Conservation (phyloP, 2,888 invertebrate species). For the Ptycholaimellus sp. region DNA sequence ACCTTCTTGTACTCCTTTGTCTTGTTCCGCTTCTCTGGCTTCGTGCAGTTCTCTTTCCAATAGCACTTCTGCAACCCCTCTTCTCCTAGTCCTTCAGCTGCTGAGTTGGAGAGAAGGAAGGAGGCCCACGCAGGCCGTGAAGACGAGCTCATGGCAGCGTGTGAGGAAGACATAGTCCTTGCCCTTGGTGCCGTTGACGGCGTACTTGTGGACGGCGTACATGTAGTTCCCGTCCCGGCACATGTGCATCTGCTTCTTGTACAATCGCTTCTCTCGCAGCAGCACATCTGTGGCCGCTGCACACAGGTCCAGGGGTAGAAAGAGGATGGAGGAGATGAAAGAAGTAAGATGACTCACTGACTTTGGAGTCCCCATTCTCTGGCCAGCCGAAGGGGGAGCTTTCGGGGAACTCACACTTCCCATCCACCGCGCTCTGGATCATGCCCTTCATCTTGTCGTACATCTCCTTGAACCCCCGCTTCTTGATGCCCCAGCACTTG, state of each 20-base stretch:
- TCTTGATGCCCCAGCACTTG: slow-evolving; percentile 1
- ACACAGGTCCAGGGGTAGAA: too few relatives aligned
- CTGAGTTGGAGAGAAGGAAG: background rate
- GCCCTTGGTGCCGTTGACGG: background rate
- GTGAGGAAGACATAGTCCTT: slow-evolving; percentile 4
- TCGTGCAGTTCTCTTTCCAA: slow-evolving; percentile 2
- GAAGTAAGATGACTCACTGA: too few relatives aligned
- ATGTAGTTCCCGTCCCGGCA: slow-evolving; percentile 2
- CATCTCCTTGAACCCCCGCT: background rate
- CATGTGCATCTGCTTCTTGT: slow-evolving; percentile 1
- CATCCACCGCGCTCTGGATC: background rate
- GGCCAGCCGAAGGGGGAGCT: slow-evolving; percentile 2
- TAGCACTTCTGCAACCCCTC: background rate
- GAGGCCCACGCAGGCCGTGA: slow-evolving; percentile 1
- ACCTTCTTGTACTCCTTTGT: background rate
- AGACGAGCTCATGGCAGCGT: slow-evolving; percentile 1
- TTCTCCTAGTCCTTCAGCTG: background rate
- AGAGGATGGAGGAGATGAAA: too few relatives aligned
- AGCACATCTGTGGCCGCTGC: too few relatives aligned
- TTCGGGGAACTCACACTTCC: background rate
- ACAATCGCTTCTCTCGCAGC: background rate
- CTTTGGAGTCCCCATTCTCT: background rate
- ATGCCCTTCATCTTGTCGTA: background rate
- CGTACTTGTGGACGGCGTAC: background rate
- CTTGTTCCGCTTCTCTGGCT: background rate